Evolutionary conservation across 2,113 vertebrate genomes (phyloP), one percentile per base, ranked within the genome.

Genomic region (Bufo bufo): DNA sequence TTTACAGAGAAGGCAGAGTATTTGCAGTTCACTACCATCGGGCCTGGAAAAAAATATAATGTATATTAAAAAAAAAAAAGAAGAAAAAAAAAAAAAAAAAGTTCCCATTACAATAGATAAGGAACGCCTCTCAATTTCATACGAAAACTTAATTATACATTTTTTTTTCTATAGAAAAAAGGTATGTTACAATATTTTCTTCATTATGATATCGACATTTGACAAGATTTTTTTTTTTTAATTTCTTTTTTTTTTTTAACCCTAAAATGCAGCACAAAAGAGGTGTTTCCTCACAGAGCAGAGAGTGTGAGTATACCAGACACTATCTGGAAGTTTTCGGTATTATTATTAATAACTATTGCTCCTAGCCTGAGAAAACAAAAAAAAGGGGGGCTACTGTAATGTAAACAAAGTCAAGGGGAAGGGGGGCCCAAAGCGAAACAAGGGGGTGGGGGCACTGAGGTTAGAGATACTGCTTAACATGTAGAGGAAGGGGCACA

Each of bases 1-100:
- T 90, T 87, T 95, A 96, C 94, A 96, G 91, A 93, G 93, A 94
- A 95, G 97, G 95, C 94, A 95, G 94, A 94, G 96, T 88, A 96
- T 95, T 95, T 96, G 96, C 92, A 92, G 94, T 96, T 96, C 96
- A 96, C 95, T 96, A 95, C 96, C 95, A 94, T 95, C 95, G 94
- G 90, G 95, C 95, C 89, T 83, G 89, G 89, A 45, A 87, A 92
- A 92, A 91, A 92, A 91, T 89, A 74, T 47, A 59, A 75, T 83
- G 66, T 72, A 84, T 83, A 74, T 65, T 88, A 90, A 90, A 92
- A 90, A 91, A 86, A 2, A 91, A 89, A 91, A 90, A 92, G 89
- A 90, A 89, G 89, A 82, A 91, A 52, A 71, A 19, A 90, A 90
- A 89, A 77, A 89, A 43, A 91, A 91, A 92, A 78, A 89, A 91